phyloP scores from a whole-genome alignment of 1,140 invertebrate species.

The Agrilus planipennis region DNA sequence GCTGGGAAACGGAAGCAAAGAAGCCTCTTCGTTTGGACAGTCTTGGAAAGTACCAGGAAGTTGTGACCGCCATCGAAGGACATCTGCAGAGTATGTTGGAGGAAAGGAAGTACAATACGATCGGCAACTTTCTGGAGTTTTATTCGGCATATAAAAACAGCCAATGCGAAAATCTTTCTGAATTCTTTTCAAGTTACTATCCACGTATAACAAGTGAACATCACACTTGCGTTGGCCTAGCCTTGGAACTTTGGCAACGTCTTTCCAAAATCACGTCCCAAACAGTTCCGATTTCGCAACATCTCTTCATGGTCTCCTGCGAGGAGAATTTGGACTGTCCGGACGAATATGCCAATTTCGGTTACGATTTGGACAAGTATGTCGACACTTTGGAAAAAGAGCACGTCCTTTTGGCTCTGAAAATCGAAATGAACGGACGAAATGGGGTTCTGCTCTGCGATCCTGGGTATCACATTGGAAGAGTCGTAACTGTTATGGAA shows the following conservation, averaged over 20 bases:
- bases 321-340: conserved; percentile 70
- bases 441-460: conserved; percentile 68
- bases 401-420: conserved; percentile 73
- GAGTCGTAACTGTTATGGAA: conserved; percentile 75
- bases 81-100: conserved; percentile 63
- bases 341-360: conserved; percentile 49
- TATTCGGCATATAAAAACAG: conserved; percentile 58
- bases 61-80: conserved; percentile 62
- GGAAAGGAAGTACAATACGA: conserved; percentile 74
- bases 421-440: conserved; percentile 57
- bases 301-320: conserved; percentile 69
- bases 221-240: conserved; percentile 80
- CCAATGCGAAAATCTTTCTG: conserved; percentile 43
- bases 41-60: conserved; percentile 64
- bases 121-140: conserved; percentile 72
- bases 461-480: conserved; percentile 79
- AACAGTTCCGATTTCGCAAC: conserved; percentile 51
- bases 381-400: conserved; percentile 68
- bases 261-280: conserved; percentile 42
- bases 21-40: conserved; percentile 36
- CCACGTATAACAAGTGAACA: conserved; percentile 64
- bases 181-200: conserved; percentile 57
- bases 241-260: conserved; percentile 59
- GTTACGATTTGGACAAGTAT: conserved; percentile 41
- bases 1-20: conserved; percentile 41